phyloP scores from a whole-genome alignment of 2,888 invertebrate species.

The Halictus quadricinctus region DNA sequence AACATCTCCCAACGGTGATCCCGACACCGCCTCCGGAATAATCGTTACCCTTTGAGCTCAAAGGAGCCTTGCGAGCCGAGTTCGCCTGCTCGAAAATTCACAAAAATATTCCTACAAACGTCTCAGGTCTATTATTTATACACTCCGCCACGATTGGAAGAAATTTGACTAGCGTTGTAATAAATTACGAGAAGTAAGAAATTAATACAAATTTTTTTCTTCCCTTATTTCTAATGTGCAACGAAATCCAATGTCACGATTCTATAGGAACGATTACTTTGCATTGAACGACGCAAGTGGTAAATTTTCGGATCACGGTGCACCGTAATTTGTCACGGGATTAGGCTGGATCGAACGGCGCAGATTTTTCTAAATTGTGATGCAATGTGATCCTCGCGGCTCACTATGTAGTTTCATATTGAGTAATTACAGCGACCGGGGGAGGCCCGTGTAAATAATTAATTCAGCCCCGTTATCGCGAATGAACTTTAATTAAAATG shows the following conservation, averaged over 20 bases:
- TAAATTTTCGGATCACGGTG: background rate
- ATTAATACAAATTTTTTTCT: too few species aligned
- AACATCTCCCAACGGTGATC: slow-evolving; percentile 21
- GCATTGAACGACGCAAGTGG: background rate
- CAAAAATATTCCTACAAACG: background rate
- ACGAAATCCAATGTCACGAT: too few species aligned
- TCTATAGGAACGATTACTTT: background rate
- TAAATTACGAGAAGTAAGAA: too few species aligned
- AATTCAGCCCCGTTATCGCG: slow-evolving; percentile 40
- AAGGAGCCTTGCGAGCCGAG: background rate
- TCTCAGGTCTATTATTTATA: background rate
- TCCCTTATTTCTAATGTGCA: too few species aligned
- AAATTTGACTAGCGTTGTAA: too few species aligned
- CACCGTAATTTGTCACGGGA: slow-evolving; percentile 3
- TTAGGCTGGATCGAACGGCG: background rate
- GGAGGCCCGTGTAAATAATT: slow-evolving; percentile 41
- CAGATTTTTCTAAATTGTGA: slow-evolving; percentile 28
- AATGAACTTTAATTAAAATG: slow-evolving; percentile 57
- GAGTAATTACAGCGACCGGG: slow-evolving; percentile 39
- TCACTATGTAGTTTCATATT: slow-evolving; percentile 31
- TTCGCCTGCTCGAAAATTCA: background rate
- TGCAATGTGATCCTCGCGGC: background rate
- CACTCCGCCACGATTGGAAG: background rate
- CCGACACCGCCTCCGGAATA: background rate
- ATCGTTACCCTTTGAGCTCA: slow-evolving; percentile 2